Conservation (phyloP, 2,888 invertebrate genomes). For the Drosophila lutescens region DNA sequence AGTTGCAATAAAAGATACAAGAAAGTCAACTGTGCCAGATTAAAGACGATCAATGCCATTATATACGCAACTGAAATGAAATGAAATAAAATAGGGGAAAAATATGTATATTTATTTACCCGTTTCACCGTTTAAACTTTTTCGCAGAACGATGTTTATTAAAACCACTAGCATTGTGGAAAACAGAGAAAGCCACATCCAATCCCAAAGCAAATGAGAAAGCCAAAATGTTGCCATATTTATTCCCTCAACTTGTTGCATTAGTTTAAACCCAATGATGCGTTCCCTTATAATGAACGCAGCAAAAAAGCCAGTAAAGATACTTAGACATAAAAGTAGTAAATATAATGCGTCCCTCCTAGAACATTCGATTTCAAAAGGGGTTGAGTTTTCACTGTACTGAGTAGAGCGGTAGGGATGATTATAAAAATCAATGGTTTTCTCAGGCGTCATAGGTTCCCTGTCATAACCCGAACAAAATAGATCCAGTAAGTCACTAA, state of each 20-base stretch:
- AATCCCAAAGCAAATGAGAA: constrained; percentile 86
- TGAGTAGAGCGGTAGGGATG: constrained; percentile 88
- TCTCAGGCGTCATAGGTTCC: not conserved
- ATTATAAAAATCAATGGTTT: constrained; percentile 84
- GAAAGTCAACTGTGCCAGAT: constrained; percentile 19
- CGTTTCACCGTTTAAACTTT: not conserved
- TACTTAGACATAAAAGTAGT: constrained; percentile 89
- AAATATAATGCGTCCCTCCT: constrained; percentile 1
- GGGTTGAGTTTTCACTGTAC: constrained; percentile 85
- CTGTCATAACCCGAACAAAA: not conserved
- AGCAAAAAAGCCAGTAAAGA: constrained; percentile 86
- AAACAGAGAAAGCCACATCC: constrained; percentile 2
- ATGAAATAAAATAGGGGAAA: not conserved
- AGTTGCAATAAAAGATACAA: constrained; percentile 27
- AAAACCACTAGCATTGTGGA: not conserved
- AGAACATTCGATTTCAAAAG: not conserved
- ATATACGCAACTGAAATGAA: constrained; percentile 15
- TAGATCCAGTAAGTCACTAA: not conserved
- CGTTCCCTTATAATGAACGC: constrained; percentile 88
- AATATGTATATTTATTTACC: not conserved
- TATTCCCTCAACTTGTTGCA: constrained; percentile 90
- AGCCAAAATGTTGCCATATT: constrained; percentile 88
- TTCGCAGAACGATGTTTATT: not conserved
- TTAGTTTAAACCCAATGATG: constrained; percentile 89
- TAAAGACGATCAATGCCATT: constrained; percentile 8